Evolutionary conservation across 2,888 invertebrate species (phyloP), one percentile per base, ranked within the genome.

Genomic region (Idaea straminata): DNA sequence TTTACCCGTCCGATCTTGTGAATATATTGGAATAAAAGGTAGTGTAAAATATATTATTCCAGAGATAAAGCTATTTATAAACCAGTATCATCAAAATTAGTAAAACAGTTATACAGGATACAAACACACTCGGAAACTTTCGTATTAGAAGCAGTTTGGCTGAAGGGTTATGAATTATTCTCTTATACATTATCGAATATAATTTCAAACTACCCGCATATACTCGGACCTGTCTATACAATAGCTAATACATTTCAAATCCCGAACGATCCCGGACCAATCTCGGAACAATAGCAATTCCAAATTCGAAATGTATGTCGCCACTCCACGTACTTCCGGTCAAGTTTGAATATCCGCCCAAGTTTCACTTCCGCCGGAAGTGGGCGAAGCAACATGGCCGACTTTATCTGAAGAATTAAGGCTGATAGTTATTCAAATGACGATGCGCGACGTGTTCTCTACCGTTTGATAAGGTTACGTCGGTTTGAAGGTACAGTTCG

Each of bases 251-350:
- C 47, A 47, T 47, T 47, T 47, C 47, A 47, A 47, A 47, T 47
- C 47, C 47, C 47, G 47, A 10, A 47, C 47, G 47, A 47, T 47
- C 47, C 47, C 47, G 47, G 59, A 70, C 66, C 67, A 72, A 74
- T 74, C 73, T 68, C 66, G 61, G 66, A 70, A 86, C 88, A 89
- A 90, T 85, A 74, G 79, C 74, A 73, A 81, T 86, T 88, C 86
- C 77, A 91, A 92, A 91, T 92, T 91, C 85, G 83, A 92, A 92
- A 92, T 92, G 89, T 92, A 91, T 92, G 92, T 92, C 88, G 88
- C 83, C 85, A 84, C 84, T 89, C 90, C 85, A 87, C 86, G 86
- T 75, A 90, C 82, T 91, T 92, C 92, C 92, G 91, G 90, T 84
- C 83, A 85, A 92, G 91, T 92, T 92, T 89, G 90, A 90, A 91